These are phyloP conservation scores for Bedellia somnulentella DNA, from an alignment of 2,888 invertebrate genomes.

Conservation along the genomic window DNA sequence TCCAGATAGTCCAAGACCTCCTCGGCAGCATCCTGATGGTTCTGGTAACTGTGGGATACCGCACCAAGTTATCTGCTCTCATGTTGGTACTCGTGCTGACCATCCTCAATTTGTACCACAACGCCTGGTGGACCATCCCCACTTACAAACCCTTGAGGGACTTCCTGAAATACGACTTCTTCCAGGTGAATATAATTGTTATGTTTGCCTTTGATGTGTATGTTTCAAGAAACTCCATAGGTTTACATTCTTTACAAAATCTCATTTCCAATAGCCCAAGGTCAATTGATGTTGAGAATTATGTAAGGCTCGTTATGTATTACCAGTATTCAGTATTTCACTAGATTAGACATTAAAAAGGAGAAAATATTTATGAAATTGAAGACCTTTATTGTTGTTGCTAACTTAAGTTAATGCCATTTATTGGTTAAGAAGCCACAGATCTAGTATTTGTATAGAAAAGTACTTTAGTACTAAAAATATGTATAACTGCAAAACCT, in stretches of 20 bases:
- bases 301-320: too few species aligned
- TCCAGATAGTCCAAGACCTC: slow-evolving; percentile 86
- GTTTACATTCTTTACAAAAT: not conserved
- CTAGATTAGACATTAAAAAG: too few species aligned
- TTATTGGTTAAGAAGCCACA: too few species aligned
- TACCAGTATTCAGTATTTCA: too few species aligned
- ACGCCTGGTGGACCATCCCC: slow-evolving; percentile 98
- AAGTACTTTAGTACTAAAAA: too few species aligned
- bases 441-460: too few species aligned
- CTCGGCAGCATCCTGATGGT: slow-evolving; percentile 94
- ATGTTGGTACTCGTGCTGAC: slow-evolving; percentile 88
- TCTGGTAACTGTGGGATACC: slow-evolving; percentile 95
- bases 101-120: slow-evolving; percentile 93
- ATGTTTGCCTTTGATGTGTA: not conserved
- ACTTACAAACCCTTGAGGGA: slow-evolving; percentile 94
- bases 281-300: too few species aligned
- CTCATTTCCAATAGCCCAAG: not conserved
- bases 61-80: slow-evolving; percentile 96
- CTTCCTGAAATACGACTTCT: slow-evolving; percentile 99
- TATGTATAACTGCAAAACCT: too few species aligned
- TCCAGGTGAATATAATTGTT: slow-evolving; percentile 77
- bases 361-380: too few species aligned
- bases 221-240: too few species aligned
- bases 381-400: too few species aligned
- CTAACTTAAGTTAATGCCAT: too few species aligned